Base-by-base conservation (phyloP, 23 tunicate species). In the Clavelina lepadiformis region DNA sequence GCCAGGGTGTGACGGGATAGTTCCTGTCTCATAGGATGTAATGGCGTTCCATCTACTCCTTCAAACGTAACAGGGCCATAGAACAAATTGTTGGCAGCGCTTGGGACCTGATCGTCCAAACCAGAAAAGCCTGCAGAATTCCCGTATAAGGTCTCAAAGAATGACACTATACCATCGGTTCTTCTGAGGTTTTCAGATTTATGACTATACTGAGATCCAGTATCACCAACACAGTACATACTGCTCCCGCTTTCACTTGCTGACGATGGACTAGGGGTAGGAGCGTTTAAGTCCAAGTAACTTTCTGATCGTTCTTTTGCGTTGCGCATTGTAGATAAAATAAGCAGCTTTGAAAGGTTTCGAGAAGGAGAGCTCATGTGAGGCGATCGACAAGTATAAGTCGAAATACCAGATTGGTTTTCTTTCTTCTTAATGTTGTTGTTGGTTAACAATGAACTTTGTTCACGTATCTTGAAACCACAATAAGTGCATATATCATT, bases 241-340 rank as follows among this genome's bases (percentile, higher is more conserved):
- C 93, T 84, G 1, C 83, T 69, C 53, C 96, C 74, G 35, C 96
- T 73, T 68, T 87, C 96, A 61, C 96, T 87, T 18, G 96, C 82
- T n/a, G 86, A 70, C n/a, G n/a, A n/a, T 1, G 96, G 87, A 60
- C 96, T 87, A 29, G 96, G 80, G 5, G 95, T 78, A 4, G 77
- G 63, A 21, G 62, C 77, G 38, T 64, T 78, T 31, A 67, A 28
- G 46, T 66, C 72, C 4, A 66, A 24, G 28, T 3, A 46, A 28
- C 47, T 46, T 46, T 66, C 30, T 5, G 11, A 37, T 3, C 28
- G 22, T 7, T 66, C 72, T 46, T 23, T 24, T 5, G 57, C 28
- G 35, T 27, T 66, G 28, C 72, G 21, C 46, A 46, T 46, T 46
- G 72, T 46, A 4, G 72, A 46, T 5, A 66, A 22, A 66, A 66